phyloP scores from a whole-genome alignment of 2,113 vertebrate species.

The Microcebus griseorufus region DNA sequence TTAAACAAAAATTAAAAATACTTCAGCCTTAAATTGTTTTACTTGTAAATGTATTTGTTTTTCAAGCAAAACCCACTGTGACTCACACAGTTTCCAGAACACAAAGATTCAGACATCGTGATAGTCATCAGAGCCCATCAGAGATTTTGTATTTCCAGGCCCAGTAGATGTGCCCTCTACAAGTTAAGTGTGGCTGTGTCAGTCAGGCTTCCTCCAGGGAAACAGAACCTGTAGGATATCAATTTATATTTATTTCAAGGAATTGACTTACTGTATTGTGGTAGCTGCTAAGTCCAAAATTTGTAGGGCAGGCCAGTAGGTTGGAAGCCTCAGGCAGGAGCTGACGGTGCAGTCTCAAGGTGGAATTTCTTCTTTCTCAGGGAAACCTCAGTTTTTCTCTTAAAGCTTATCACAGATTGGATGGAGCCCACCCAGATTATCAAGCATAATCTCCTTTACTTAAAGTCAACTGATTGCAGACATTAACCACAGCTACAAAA shows the following conservation, averaged over 20 bases:
- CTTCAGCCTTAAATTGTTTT: neutral
- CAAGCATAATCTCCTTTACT: neutral
- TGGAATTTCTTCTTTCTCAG: neutral
- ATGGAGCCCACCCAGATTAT: neutral
- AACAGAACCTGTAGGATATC: neutral
- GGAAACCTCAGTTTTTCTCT: neutral
- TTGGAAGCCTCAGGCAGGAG: neutral
- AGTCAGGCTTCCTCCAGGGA: neutral
- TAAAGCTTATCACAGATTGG: neutral
- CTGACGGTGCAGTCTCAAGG: neutral
- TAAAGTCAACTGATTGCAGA: neutral
- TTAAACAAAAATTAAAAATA: neutral
- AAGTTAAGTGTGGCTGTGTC: neutral
- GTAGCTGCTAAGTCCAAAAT: neutral
- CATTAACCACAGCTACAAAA: neutral
- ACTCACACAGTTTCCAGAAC: neutral
- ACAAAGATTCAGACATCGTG: neutral
- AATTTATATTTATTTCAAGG: neutral
- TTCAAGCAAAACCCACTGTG: neutral
- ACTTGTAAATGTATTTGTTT: neutral
- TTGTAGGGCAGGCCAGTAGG: too few species aligned
- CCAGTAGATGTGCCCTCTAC: neutral
- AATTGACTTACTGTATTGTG: neutral
- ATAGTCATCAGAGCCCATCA: neutral
- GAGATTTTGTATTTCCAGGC: neutral